phyloP scores from a whole-genome alignment of 2,113 vertebrate genomes.

The Ascaphus truei region DNA sequence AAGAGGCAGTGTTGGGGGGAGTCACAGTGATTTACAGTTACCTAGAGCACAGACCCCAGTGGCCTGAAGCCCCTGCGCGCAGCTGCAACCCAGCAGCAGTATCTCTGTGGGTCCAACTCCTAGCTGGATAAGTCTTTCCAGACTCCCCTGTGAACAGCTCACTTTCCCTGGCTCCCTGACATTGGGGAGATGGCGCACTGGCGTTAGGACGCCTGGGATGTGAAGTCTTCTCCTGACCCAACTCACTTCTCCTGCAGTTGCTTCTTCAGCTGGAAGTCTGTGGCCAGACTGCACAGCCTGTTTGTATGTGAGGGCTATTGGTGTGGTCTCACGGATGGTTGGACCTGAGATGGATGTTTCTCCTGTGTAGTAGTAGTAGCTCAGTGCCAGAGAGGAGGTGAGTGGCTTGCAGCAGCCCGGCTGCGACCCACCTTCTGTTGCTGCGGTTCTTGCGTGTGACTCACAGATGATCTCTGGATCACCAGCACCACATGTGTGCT shows the following conservation, averaged over 20 bases:
- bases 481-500: conserved; percentile 39
- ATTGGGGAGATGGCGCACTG: neutral
- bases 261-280: neutral
- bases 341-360: conserved; percentile 12
- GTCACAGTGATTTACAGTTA: neutral
- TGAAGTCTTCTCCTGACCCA: neutral
- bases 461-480: neutral
- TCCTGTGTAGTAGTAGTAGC: neutral
- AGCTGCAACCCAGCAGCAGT: neutral
- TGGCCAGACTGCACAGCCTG: neutral
- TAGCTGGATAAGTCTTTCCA: neutral
- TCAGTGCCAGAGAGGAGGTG: neutral
- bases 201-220: no score
- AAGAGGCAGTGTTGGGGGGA: conserved; percentile 19
- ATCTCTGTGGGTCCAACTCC: neutral
- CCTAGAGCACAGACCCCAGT: neutral
- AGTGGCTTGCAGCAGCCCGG: conserved; percentile 13
- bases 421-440: conserved; percentile 32
- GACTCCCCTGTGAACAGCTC: neutral
- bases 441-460: conserved; percentile 19
- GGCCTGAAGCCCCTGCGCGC: neutral
- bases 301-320: neutral
- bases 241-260: no score
- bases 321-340: neutral
- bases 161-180: neutral